Conservation (phyloP, 2,797 vertebrate genomes). For the Liasis olivaceus region DNA sequence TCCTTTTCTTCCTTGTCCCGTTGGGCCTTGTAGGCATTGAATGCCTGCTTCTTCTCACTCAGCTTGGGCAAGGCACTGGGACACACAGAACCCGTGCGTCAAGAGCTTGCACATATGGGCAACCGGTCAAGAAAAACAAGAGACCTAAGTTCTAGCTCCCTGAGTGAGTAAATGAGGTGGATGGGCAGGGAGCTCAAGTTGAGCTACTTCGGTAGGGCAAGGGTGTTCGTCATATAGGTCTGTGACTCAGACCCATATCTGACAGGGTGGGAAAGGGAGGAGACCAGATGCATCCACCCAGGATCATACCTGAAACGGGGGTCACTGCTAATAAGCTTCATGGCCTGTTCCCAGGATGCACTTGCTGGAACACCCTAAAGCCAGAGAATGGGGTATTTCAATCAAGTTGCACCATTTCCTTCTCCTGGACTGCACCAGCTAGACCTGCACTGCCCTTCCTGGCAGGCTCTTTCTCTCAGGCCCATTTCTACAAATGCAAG, state of each 20-base stretch:
- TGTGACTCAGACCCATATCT: background rate
- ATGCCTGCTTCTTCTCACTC: conserved; percentile 76
- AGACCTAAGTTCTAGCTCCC: background rate
- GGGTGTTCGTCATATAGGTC: too few relatives aligned
- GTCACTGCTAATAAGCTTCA: conserved; percentile 75
- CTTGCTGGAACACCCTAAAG: conserved; percentile 74
- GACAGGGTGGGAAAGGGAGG: background rate
- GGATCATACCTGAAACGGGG: conserved; percentile 71
- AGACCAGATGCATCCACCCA: background rate
- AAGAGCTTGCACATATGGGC: background rate
- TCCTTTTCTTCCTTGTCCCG: conserved; percentile 77
- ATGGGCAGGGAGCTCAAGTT: background rate
- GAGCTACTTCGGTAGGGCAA: background rate
- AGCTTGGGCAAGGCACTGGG: conserved; percentile 73
- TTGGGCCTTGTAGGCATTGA: conserved; percentile 76
- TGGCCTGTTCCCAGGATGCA: conserved; percentile 75
- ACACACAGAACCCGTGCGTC: background rate
- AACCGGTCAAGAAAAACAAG: background rate
- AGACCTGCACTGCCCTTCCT: background rate
- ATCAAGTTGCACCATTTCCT: background rate
- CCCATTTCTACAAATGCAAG: background rate
- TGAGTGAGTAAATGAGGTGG: background rate
- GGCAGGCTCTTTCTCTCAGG: background rate
- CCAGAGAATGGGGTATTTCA: background rate
- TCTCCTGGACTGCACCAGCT: too few relatives aligned